A percentile compares a stretch with the other conserved stretches of the same genome.
Conservation (phyloP, 2,888 invertebrate species). For the Gastracanthus pulcherrimus region DNA sequence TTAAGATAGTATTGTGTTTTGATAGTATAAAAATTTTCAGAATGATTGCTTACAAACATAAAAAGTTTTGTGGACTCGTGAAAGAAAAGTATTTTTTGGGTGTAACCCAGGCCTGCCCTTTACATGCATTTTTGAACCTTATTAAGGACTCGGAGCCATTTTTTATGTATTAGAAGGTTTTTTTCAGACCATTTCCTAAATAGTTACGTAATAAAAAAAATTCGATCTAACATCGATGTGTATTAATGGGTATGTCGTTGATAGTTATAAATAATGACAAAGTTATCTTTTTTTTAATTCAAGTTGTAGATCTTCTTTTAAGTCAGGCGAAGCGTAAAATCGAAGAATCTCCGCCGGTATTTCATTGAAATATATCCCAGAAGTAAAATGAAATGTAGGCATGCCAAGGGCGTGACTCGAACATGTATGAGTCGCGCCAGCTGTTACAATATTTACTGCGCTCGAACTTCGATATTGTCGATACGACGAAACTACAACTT, state of each 20-base stretch:
- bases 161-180: no score
- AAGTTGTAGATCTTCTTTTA: background rate
- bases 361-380: constrained; percentile 70
- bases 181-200: no score
- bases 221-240: background rate
- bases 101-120: no score
- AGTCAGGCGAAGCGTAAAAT: constrained; percentile 4
- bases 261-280: background rate
- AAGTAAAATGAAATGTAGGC: constrained; percentile 73
- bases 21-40: no score
- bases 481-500: constrained; percentile 41
- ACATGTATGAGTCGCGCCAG: constrained; percentile 72
- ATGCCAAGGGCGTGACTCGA: constrained; percentile 71
- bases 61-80: no score
- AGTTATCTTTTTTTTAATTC: background rate
- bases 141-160: no score
- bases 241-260: background rate
- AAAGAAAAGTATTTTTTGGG: no score
- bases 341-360: constrained; percentile 64
- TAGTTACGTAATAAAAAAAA: no score
- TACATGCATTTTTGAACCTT: no score
- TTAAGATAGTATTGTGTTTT: no score
- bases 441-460: constrained; percentile 75
- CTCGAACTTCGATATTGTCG: constrained; percentile 35
- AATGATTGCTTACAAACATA: no score